These are phyloP conservation scores for Nicator chloris DNA, from an alignment of 2,113 vertebrate genomes.

Conservation along the genomic window DNA sequence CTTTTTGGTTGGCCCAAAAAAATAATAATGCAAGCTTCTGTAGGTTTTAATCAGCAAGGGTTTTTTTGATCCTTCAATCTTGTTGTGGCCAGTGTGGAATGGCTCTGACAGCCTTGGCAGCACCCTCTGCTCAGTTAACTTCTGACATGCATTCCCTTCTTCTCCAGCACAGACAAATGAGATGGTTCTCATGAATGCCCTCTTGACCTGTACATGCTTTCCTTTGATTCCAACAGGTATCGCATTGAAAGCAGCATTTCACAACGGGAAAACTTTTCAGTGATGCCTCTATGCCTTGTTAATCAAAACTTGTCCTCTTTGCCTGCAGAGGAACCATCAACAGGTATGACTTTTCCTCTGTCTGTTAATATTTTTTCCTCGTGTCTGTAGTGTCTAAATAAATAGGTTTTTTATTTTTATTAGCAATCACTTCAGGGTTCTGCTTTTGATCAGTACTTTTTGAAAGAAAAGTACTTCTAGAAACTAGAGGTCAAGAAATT, in stretches of 20 bases:
- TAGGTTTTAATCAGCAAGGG: not conserved
- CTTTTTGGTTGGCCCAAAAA: not conserved
- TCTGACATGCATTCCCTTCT: not conserved
- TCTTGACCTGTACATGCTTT: not conserved
- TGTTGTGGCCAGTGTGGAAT: not conserved
- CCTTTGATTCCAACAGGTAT: conserved; percentile 74
- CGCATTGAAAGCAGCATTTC: conserved; percentile 79
- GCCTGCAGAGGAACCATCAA: conserved; percentile 52
- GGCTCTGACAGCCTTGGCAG: not conserved
- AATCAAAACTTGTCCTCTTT: conserved; percentile 58
- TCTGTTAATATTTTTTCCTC: not conserved
- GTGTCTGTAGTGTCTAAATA: not conserved
- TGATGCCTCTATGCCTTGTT: conserved; percentile 74
- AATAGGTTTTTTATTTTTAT: not conserved
- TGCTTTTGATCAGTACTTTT: not conserved
- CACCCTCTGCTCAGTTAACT: not conserved
- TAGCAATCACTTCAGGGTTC: not conserved
- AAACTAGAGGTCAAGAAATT: not conserved
- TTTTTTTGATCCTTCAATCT: not conserved
- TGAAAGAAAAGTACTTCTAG: not conserved
- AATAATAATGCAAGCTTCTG: not conserved
- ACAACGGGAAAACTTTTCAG: conserved; percentile 70
- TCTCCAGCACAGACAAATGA: not conserved
- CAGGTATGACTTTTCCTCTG: conserved; percentile 48
- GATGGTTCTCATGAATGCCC: not conserved